Conservation (phyloP, 1,140 invertebrate species). For the Brachionus manjavacas region DNA sequence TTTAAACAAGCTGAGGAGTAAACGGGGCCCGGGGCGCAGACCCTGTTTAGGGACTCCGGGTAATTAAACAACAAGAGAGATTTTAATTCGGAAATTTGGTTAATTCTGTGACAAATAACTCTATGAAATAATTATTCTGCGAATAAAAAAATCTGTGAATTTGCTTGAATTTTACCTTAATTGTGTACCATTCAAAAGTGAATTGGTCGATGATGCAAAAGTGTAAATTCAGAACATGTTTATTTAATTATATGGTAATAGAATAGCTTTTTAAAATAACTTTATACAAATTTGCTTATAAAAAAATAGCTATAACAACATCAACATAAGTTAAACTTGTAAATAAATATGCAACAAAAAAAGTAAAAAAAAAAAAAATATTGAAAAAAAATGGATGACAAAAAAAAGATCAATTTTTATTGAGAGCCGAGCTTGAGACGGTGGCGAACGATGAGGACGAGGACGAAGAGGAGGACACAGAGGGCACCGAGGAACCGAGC, state of each 20-base stretch:
- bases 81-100: no score
- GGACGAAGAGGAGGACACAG: not conserved
- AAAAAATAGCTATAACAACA: not conserved
- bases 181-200: no score
- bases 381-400: not conserved
- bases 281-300: slow-evolving; percentile 5
- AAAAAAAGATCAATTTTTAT: not conserved
- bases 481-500: not conserved
- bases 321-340: not conserved
- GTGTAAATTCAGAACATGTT: not conserved
- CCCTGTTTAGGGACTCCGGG: no score
- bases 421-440: not conserved
- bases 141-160: no score
- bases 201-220: not conserved
- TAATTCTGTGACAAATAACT: no score
- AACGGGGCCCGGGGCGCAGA: no score
- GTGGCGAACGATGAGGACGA: not conserved
- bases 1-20: no score
- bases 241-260: not conserved
- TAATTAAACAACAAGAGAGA: no score
- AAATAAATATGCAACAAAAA: not conserved
- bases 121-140: no score
- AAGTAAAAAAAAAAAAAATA: not conserved
- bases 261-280: not conserved
- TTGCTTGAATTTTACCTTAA: no score